phyloP scores from a whole-genome alignment of 2,797 vertebrate species.

The Myiotriccus ornatus region DNA sequence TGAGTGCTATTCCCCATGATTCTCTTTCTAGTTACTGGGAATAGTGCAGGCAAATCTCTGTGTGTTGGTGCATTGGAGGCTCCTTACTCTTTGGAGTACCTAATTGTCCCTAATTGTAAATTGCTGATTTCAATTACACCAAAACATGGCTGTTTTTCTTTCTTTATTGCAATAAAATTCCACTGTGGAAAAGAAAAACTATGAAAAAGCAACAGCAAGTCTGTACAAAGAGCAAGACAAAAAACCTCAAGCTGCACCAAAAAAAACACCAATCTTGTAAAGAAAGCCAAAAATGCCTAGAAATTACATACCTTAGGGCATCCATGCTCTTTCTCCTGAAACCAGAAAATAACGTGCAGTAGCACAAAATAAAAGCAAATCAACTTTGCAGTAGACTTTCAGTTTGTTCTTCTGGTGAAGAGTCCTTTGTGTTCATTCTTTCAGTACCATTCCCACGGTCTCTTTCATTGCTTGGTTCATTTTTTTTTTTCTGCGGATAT shows the following conservation, averaged over 20 bases:
- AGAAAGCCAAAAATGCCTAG: conserved; percentile 7
- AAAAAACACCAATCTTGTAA: not conserved
- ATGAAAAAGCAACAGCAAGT: conserved; percentile 50
- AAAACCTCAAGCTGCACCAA: not conserved
- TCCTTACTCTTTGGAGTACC: not conserved
- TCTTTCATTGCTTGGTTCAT: conserved; percentile 51
- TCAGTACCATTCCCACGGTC: conserved; percentile 59
- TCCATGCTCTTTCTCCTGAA: not conserved
- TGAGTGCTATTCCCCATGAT: not conserved
- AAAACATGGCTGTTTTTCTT: not conserved
- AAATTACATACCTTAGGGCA: not conserved
- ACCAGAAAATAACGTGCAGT: not conserved
- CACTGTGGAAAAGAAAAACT: not conserved
- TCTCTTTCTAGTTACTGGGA: not conserved
- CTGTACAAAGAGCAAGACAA: conserved; percentile 56
- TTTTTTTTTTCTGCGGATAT: not conserved
- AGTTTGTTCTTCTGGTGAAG: conserved; percentile 84
- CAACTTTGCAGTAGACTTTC: conserved; percentile 70
- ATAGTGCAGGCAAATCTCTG: not conserved
- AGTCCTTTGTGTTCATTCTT: conserved; percentile 74
- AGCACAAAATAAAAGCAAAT: conserved; percentile 7
- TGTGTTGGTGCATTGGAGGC: not conserved
- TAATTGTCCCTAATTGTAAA: not conserved
- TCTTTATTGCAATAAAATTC: not conserved
- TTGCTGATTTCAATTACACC: not conserved